Evolutionary conservation across 2,888 invertebrate species (phyloP).

Genomic region (Acanthopleura granulata): DNA sequence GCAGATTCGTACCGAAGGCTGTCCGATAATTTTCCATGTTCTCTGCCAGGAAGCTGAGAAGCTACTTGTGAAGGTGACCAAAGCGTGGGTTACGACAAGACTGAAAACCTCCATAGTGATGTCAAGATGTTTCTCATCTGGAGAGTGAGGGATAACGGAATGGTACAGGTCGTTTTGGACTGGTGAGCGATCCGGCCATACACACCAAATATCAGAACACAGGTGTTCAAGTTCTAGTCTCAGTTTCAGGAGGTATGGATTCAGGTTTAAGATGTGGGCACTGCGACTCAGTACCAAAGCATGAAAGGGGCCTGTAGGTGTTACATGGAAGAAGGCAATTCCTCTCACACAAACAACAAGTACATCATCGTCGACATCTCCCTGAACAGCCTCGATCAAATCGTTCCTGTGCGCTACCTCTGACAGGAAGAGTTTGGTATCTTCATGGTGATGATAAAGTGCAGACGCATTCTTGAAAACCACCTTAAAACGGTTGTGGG

Average conservation of each 20-base stretch:
- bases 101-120: constrained; percentile 4
- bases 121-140: background rate
- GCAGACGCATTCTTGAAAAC: background rate
- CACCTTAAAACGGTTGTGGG: background rate
- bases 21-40: background rate
- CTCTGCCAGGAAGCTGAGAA: constrained; percentile 3
- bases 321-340: background rate
- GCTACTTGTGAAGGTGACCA: background rate
- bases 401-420: background rate
- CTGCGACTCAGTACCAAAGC: background rate
- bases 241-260: background rate
- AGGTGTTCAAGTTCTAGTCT: background rate
- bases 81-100: background rate
- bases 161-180: background rate
- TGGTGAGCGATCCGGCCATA: background rate
- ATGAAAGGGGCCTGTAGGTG: background rate
- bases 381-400: background rate
- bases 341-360: background rate
- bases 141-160: background rate
- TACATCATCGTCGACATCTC: too few relatives aligned
- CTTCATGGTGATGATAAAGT: constrained; percentile 2
- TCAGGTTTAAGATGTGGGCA: background rate
- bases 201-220: background rate
- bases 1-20: background rate
- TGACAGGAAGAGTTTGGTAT: too few relatives aligned